Percentiles rank a stretch among this genome's conserved stretches.
These are phyloP conservation scores for Siniperca knerii DNA, from an alignment of 2,113 vertebrate genomes.

Conservation along the genomic window DNA sequence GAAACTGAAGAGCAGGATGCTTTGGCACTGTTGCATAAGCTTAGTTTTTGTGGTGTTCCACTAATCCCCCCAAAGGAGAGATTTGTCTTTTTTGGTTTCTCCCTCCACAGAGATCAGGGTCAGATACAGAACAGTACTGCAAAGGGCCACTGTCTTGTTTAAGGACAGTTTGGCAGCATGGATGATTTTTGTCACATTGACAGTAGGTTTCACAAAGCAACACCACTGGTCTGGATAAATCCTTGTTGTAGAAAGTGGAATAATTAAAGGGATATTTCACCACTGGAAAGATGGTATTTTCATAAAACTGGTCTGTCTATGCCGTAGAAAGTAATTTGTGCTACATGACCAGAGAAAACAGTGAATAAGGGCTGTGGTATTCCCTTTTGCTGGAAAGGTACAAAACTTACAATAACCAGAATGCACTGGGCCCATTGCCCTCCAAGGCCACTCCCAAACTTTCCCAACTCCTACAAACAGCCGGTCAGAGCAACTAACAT, in stretches of 20 bases:
- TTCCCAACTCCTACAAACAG: no score
- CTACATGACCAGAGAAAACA: no score
- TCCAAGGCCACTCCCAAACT: no score
- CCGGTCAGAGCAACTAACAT: no score
- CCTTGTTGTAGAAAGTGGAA: background rate
- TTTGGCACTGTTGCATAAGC: background rate
- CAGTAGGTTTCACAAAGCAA: background rate
- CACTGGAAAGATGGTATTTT: no score
- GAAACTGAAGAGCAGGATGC: background rate
- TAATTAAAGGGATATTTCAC: no score
- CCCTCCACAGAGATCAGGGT: background rate
- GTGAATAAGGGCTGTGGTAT: no score
- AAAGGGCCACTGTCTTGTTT: background rate
- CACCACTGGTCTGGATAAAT: background rate
- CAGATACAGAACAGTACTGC: conserved; percentile 4
- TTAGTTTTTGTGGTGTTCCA: conserved; percentile 5
- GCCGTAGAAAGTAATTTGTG: no score
- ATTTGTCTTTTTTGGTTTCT: background rate
- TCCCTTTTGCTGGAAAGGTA: no score
- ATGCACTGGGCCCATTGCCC: no score
- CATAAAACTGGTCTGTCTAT: no score
- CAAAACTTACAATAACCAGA: no score
- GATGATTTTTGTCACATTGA: background rate
- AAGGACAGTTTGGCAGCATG: conserved; percentile 3
- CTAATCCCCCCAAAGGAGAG: conserved; percentile 11